A percentile compares a stretch with the other conserved stretches of the same genome.
Conservation (phyloP, 2,797 vertebrate species). For the Apodemus agrarius region DNA sequence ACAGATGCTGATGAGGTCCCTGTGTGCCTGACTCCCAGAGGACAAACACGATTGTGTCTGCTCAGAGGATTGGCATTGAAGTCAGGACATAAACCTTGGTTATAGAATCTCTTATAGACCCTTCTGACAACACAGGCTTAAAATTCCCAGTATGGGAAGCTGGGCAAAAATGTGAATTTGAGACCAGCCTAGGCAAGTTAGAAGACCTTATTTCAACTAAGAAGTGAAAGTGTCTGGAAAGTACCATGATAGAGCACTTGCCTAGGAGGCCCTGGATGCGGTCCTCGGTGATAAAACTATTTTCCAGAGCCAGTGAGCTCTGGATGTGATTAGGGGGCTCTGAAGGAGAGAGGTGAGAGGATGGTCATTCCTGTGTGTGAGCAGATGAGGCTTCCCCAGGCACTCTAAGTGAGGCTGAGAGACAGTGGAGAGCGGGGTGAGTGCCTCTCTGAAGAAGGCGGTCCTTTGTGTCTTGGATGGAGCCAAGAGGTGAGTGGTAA, state of each 20-base stretch:
- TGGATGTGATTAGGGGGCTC: background rate
- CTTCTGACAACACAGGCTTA: background rate
- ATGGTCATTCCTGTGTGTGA: background rate
- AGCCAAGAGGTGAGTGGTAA: background rate
- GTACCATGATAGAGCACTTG: background rate
- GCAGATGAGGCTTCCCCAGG: background rate
- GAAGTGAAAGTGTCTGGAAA: background rate
- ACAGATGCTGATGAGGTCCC: background rate
- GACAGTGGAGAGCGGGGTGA: too few species aligned
- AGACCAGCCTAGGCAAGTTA: background rate
- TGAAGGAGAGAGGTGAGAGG: accelerated
- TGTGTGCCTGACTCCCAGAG: background rate
- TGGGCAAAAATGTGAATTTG: background rate
- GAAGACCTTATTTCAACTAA: background rate
- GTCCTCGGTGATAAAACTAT: background rate
- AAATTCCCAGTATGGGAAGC: background rate
- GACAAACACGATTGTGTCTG: background rate
- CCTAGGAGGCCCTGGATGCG: background rate
- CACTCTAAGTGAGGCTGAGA: background rate
- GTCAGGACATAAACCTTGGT: background rate
- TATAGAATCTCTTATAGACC: background rate
- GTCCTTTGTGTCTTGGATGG: background rate
- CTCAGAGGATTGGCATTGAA: background rate
- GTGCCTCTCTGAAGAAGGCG: background rate
- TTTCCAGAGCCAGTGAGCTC: background rate